A percentile compares a stretch with the other conserved stretches of the same genome.
These are phyloP conservation scores for Oikopleura dioica DNA, from an alignment of 23 tunicate genomes.

Conservation along the genomic window DNA sequence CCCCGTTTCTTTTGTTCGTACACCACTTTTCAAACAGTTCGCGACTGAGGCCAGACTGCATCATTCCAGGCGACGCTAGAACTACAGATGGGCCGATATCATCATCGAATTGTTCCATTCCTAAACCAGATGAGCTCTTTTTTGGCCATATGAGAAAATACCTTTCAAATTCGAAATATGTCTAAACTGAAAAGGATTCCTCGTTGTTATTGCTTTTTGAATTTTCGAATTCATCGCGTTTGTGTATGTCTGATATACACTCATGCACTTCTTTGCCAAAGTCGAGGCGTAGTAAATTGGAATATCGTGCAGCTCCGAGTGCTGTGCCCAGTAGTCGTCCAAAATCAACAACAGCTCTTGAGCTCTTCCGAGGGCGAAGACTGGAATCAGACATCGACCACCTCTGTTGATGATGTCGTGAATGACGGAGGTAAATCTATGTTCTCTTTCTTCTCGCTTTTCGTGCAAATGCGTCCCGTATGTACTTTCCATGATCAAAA, in stretches of 20 bases:
- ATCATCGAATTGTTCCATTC: slow-evolving; percentile 83
- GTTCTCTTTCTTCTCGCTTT: slow-evolving; percentile 65
- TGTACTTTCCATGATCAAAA: slow-evolving; percentile 56
- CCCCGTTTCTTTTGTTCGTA: slow-evolving; percentile 44
- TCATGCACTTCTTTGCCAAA: slow-evolving; percentile 90
- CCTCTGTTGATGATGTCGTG: slow-evolving; percentile 73
- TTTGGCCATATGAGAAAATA: not conserved
- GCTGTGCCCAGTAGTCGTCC: slow-evolving; percentile 82
- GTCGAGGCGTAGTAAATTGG: slow-evolving; percentile 86
- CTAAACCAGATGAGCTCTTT: slow-evolving; percentile 13
- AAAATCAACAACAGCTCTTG: slow-evolving; percentile 58
- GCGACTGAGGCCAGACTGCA: slow-evolving; percentile 72
- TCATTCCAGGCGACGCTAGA: slow-evolving; percentile 93
- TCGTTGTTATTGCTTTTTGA: slow-evolving; percentile 40
- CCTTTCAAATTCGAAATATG: slow-evolving; percentile 76
- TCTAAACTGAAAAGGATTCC: slow-evolving; percentile 80
- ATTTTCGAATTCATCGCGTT: slow-evolving; percentile 86
- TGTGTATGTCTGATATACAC: slow-evolving; percentile 81
- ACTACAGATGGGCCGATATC: slow-evolving; percentile 90
- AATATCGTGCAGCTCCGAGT: slow-evolving; percentile 75
- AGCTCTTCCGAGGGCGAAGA: slow-evolving; percentile 78
- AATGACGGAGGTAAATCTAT: slow-evolving; percentile 48
- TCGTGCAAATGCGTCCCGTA: slow-evolving; percentile 91
- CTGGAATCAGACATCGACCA: slow-evolving; percentile 87
- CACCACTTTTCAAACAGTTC: slow-evolving; percentile 79